These are phyloP conservation scores for Sceloporus undulatus DNA, from an alignment of 2,113 vertebrate species.

Conservation along the genomic window DNA sequence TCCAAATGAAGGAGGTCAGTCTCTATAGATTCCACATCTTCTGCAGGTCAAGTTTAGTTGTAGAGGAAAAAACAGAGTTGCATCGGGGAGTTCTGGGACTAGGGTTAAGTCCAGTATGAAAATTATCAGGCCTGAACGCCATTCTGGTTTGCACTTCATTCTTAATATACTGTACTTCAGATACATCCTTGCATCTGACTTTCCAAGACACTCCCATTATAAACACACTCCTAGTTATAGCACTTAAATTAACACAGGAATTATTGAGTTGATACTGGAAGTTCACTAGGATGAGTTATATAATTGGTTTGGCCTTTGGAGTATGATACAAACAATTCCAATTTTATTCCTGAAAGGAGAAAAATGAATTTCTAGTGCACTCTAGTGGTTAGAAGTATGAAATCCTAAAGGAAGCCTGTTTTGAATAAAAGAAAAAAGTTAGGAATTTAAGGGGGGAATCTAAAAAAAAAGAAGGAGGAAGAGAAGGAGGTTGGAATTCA, in stretches of 20 bases:
- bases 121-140: rapidly evolving
- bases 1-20: not conserved
- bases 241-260: not conserved
- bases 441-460: not conserved
- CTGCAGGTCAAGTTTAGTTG: rapidly evolving
- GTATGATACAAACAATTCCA: not conserved
- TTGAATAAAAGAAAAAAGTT: not conserved
- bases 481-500: no score
- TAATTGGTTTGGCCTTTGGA: not conserved
- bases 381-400: constrained; percentile 72
- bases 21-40: not conserved
- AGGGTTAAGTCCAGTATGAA: not conserved
- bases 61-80: not conserved
- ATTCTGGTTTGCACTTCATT: not conserved
- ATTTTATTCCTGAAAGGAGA: not conserved
- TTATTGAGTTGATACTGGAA: not conserved
- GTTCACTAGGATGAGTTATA: rapidly evolving
- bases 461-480: not conserved
- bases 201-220: rapidly evolving
- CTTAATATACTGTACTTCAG: not conserved
- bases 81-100: not conserved
- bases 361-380: constrained; percentile 66
- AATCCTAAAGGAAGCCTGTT: not conserved
- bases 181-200: not conserved
- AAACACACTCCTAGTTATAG: not conserved